A percentile compares a stretch with the other conserved stretches of the same genome.
Conservation (phyloP, 2,113 vertebrate species). For the Cinclus mexicanus region DNA sequence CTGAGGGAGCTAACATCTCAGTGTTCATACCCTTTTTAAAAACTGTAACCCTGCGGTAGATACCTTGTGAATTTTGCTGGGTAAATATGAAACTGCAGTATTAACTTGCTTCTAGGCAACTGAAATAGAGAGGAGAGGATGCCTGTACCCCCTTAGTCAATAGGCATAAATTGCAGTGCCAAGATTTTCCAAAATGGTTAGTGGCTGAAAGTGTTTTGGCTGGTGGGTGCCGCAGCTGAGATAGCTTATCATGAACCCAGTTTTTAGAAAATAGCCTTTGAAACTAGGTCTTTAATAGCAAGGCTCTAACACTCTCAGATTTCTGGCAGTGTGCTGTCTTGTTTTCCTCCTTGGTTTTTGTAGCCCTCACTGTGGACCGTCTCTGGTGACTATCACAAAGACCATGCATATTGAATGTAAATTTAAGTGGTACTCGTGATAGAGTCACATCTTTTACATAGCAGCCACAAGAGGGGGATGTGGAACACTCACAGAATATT, state of each 20-base stretch:
- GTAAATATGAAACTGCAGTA: background rate
- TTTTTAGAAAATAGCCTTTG: background rate
- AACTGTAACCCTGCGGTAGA: background rate
- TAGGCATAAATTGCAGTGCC: background rate
- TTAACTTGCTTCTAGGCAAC: background rate
- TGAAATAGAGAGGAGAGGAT: background rate
- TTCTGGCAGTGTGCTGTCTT: background rate
- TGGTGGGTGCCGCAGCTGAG: background rate
- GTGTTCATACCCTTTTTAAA: background rate
- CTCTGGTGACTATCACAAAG: background rate
- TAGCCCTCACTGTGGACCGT: background rate
- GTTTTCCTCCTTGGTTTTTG: background rate
- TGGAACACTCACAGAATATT: conserved; percentile 15
- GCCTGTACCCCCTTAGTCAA: background rate
- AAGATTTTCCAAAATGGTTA: background rate
- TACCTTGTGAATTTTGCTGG: background rate
- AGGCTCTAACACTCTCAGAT: background rate
- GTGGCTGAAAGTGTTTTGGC: background rate
- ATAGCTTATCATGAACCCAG: background rate
- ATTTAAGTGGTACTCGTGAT: background rate
- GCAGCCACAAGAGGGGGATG: conserved; percentile 63
- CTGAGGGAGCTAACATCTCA: background rate
- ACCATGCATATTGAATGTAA: background rate
- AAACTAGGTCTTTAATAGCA: background rate
- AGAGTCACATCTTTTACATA: background rate